Percentiles rank a stretch among this genome's conserved stretches.
phyloP scores from a whole-genome alignment of 2,888 invertebrate species.

The Brenthis hecate region DNA sequence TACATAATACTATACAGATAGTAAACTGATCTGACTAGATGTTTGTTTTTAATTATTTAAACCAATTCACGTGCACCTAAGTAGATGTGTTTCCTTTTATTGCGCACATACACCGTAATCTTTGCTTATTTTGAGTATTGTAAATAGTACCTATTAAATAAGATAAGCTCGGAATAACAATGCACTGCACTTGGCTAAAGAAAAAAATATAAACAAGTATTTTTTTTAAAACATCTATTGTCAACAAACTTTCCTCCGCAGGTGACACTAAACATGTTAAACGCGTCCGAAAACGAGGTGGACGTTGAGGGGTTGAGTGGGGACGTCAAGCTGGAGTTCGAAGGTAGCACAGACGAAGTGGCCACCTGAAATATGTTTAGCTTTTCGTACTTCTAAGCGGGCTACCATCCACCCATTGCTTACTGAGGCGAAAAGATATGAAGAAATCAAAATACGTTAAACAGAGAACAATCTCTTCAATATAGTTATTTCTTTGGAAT shows the following conservation, averaged over 20 bases:
- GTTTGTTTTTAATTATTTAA: too few relatives aligned
- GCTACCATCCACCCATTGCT: background rate
- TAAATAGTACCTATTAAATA: too few relatives aligned
- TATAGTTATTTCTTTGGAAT: too few relatives aligned
- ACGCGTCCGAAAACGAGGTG: conserved; percentile 94
- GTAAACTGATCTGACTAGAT: too few relatives aligned
- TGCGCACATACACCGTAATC: too few relatives aligned
- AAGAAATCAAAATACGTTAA: too few relatives aligned
- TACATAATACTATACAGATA: too few relatives aligned
- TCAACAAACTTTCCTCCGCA: conserved; percentile 44
- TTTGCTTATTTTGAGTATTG: too few relatives aligned
- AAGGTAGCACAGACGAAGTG: conserved; percentile 88
- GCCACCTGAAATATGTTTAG: conserved; percentile 79
- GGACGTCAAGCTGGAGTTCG: conserved; percentile 91
- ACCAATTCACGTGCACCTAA: too few relatives aligned
- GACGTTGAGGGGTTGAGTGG: conserved; percentile 92
- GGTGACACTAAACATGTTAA: conserved; percentile 95
- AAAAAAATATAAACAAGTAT: background rate
- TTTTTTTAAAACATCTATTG: background rate
- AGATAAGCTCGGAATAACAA: too few relatives aligned
- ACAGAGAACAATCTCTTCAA: too few relatives aligned
- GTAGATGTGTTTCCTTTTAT: too few relatives aligned
- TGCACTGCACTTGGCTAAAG: background rate
- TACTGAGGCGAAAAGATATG: conserved; percentile 18
- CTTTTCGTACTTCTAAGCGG: conserved; percentile 39